Conservation (phyloP, 2,888 invertebrate species). For the Pachymerium ferrugineum region DNA sequence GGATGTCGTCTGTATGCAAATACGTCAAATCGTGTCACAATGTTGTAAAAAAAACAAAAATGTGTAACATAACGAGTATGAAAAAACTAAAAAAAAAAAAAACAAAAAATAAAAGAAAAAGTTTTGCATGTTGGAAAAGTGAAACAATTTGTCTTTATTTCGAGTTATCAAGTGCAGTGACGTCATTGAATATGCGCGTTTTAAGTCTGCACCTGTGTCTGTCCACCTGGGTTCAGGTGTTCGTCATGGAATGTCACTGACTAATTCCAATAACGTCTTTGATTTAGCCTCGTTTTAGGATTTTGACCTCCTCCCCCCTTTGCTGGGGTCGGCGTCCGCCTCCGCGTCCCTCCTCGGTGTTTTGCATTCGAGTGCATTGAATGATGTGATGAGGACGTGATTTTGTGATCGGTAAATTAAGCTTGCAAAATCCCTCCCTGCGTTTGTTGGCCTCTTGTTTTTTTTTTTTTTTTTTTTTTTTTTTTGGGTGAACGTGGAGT, state of each 20-base stretch:
- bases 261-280: neutral
- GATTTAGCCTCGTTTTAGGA: constrained; percentile 11
- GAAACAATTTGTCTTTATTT: too few species aligned
- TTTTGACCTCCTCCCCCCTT: neutral
- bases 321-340: constrained; percentile 16
- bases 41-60: neutral
- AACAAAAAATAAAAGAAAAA: neutral
- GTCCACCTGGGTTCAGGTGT: neutral
- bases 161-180: neutral
- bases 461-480: too few species aligned
- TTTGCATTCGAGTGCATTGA: constrained; percentile 21
- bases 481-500: neutral
- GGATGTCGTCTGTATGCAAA: neutral
- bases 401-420: neutral
- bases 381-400: constrained; percentile 9
- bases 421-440: neutral
- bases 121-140: too few species aligned
- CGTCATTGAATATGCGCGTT: neutral
- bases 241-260: neutral
- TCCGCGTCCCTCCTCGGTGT: neutral
- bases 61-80: too few species aligned
- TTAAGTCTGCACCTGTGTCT: neutral
- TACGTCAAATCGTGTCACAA: constrained; percentile 14
- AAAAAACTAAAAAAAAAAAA: neutral
- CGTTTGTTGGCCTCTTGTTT: too few species aligned